Evolutionary conservation across 2,797 vertebrate genomes (phyloP), one percentile per base, ranked within the genome.

Genomic region (Sphaeramia orbicularis): DNA sequence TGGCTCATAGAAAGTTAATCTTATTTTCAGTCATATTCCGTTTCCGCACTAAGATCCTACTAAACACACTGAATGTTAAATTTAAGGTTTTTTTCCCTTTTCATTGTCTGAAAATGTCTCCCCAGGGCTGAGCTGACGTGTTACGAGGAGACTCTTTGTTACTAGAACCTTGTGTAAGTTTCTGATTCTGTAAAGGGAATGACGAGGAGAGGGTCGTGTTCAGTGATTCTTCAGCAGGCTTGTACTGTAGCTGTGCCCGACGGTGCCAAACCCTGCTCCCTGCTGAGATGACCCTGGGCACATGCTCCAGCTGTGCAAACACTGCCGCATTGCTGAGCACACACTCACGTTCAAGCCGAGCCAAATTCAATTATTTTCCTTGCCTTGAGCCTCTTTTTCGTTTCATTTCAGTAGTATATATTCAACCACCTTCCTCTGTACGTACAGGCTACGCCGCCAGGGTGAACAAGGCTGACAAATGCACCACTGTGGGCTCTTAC

Each of bases 291-390:
- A 90, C 83, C 86, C 82, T 70, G 85, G 85, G 82, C 82, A 83
- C 72, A 64, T 36, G 32, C 61, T 83, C 83, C 90, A 93, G 91
- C 90, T 92, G 90, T 89, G 76, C 87, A 93, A 93, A 93, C 88
- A 91, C 50, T 62, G 63, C 77, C 70, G 44, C 76, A 78, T 80
- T 80, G 74, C 85, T 80, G 80, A 89, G 67, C 85, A 86, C 83
- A 78, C 81, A 86, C 65, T 84, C 65, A 57, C 57, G 44, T 86
- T 80, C 67, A 80, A 66, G 44, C 79, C 24, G 56, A 80, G 85
- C 88, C 90, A 91, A 92, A 91, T 92, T 78, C 80, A 87, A 87
- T 89, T 85, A 89, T 90, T 90, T 87, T 76, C 76, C 76, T 88
- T 81, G 83, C 81, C 74, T 81, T 78, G 70, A 84, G 61, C 66